Evolutionary conservation across 2,888 invertebrate species (phyloP).

Genomic region (Melinaea menophilus): DNA sequence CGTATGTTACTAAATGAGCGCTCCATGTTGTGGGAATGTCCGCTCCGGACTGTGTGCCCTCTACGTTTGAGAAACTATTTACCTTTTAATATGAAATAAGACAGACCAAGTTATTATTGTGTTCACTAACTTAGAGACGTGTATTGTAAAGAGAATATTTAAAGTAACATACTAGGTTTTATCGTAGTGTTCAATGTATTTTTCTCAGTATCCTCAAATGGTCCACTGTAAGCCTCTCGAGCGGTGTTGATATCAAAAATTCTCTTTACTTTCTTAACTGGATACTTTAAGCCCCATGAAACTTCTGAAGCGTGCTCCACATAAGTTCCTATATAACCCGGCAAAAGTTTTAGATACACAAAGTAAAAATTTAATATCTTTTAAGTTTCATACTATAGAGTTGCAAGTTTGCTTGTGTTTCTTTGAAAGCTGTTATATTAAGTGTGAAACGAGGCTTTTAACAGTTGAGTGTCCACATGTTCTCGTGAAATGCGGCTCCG

Average conservation of each 20-base stretch:
- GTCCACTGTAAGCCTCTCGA: slow-evolving; percentile 9
- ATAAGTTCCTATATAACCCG: slow-evolving; percentile 63
- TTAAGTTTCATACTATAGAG: slow-evolving; percentile 21
- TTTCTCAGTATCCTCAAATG: too few relatives aligned
- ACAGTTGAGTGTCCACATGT: slow-evolving; percentile 45
- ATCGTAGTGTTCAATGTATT: too few relatives aligned
- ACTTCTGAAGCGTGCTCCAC: slow-evolving; percentile 72
- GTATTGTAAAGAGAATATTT: too few relatives aligned
- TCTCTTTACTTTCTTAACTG: slow-evolving; percentile 64
- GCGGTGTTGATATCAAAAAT: slow-evolving; percentile 48
- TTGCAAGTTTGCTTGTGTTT: slow-evolving; percentile 20
- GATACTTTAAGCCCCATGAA: slow-evolving; percentile 71
- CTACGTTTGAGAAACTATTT: too few relatives aligned
- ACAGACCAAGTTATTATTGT: too few relatives aligned
- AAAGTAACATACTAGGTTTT: too few relatives aligned
- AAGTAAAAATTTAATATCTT: neutral
- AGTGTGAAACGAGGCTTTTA: slow-evolving; percentile 31
- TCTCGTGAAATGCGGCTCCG: neutral
- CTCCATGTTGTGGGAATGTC: slow-evolving; percentile 58
- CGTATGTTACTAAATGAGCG: slow-evolving; percentile 63
- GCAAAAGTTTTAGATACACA: slow-evolving; percentile 11
- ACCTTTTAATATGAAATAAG: too few relatives aligned
- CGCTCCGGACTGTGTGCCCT: slow-evolving; percentile 40
- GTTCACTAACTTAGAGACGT: too few relatives aligned
- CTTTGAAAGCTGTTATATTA: slow-evolving; percentile 12